Evolutionary conservation across 1,140 invertebrate genomes (phyloP), one percentile per base, ranked within the genome.

Genomic region (Drosophila mauritiana): DNA sequence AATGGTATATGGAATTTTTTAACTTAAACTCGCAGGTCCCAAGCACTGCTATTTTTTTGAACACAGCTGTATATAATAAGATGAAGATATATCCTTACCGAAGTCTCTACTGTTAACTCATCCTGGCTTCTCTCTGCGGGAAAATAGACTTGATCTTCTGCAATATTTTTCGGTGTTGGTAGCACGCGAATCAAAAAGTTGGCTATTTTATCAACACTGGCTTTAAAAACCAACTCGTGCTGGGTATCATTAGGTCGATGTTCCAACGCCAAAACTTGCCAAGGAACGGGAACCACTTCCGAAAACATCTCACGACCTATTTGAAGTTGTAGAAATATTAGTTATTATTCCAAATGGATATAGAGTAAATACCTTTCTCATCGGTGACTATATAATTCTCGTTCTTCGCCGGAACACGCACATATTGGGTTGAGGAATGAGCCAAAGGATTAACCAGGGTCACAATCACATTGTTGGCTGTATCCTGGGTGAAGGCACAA

Each of bases 391-490:
- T 83, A 83, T 96, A 98, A 10, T 92, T 91, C 2, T 92, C 89
- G 34, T 93, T 93, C 2, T 91, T 78, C 1, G 96, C 95, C 0
- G 97, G 97, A 11, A 98, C 27, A 13, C 96, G 93, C 10, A 98
- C 93, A 75, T 95, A 95, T 42, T 94, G 93, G 11, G 93, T 93
- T 0, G 96, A 93, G 36, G 93, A 90, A 39, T 95, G 94, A 54
- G 95, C 96, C 8, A 96, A 81, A 0, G 97, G 97, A 92, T 99
- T 99, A 90, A 97, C 97, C 3, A 97, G 80, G 0, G 95, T 95
- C 0, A 97, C 83, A 13, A 93, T 1, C 95, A 84, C 97, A 95
- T 68, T 94, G 92, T 58, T 1, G 95, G 94, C n/a, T 94, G 83
- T 85, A 73, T 70, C 31, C 13, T 55, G 36, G 6, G 83, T 86